Base-by-base conservation (phyloP, 2,888 invertebrate genomes). In the Mimas tiliae region DNA sequence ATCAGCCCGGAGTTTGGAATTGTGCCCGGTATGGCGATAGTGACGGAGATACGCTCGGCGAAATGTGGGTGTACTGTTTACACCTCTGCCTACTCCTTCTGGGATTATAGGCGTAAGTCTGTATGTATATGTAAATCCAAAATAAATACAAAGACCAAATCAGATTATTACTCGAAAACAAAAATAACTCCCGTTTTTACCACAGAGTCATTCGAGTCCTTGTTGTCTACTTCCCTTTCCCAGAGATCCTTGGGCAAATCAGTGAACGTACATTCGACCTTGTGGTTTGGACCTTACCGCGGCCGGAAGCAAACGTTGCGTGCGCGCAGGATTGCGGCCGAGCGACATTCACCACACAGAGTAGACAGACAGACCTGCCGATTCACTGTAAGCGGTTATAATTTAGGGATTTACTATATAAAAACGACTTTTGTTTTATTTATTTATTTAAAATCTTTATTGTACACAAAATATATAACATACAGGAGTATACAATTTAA, bases 241-340 rank as follows among this genome's bases (percentile, higher is more conserved):
- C 19, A n/a, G 48, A 48, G 68, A 63, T 42, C 38, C 55, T 55
- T 12, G 38, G 14, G 55, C 63, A 38, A 50, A 63, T 48, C 47
- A 53, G 70, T 69, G 70, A 72, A 72, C 67, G 66, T 70, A 71
- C 66, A 69, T 70, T 64, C 70, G 77, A 73, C 80, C 77, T 82
- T 74, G 76, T 67, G 67, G 73, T 67, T 63, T 69, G 77, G 76
- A 69, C 74, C 71, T 70, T 68, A 73, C 74, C 75, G 73, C 77
- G 77, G 74, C 74, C 84, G 87, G 87, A 88, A 87, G 81, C 72
- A 38, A 58, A 70, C 67, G 73, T 68, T 72, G 82, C 81, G 81
- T 80, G 76, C 69, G 78, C 80, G 74, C 76, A 74, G 16, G 19
- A 16, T 38, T 65, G 64, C 50, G 42, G 19, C 52, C 33, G 63